Percentiles rank a stretch among this genome's conserved stretches.
Conservation (phyloP, 1,140 invertebrate genomes). For the Hypothenemus hampei region DNA sequence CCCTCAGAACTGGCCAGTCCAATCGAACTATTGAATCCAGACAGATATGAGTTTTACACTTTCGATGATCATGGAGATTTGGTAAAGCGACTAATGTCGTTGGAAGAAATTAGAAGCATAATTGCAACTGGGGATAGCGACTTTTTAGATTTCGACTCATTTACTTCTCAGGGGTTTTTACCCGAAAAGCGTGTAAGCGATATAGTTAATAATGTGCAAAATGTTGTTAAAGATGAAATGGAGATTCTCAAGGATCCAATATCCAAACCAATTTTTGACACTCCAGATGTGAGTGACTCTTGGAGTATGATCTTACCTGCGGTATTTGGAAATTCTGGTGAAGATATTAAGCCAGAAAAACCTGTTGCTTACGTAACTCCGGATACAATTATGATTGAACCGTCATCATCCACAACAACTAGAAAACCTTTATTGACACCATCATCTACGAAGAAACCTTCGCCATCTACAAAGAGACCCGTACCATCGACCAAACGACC, state of each 20-base stretch:
- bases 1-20: constrained; percentile 63
- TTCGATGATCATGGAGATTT: constrained; percentile 76
- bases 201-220: constrained; percentile 75
- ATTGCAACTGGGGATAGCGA: constrained; percentile 71
- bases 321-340: constrained; percentile 63
- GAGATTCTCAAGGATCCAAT: constrained; percentile 53
- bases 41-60: constrained; percentile 79
- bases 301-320: constrained; percentile 76
- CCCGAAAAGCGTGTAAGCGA: constrained; percentile 67
- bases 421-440: constrained; percentile 11
- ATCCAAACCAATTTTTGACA: constrained; percentile 53
- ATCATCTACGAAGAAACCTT: constrained; percentile 24
- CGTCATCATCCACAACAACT: constrained; percentile 24
- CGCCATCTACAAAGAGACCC: too few relatives aligned
- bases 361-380: constrained; percentile 32
- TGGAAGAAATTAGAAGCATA: constrained; percentile 75
- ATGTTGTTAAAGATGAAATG: constrained; percentile 72
- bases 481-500: too few relatives aligned
- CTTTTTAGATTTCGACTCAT: constrained; percentile 33
- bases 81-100: constrained; percentile 73
- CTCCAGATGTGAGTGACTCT: constrained; percentile 64
- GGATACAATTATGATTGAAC: constrained; percentile 40
- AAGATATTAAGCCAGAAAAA: constrained; percentile 39
- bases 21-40: constrained; percentile 67
- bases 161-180: constrained; percentile 41